phyloP scores from a whole-genome alignment of 2,888 invertebrate species.

The Sympetrum striolatum region DNA sequence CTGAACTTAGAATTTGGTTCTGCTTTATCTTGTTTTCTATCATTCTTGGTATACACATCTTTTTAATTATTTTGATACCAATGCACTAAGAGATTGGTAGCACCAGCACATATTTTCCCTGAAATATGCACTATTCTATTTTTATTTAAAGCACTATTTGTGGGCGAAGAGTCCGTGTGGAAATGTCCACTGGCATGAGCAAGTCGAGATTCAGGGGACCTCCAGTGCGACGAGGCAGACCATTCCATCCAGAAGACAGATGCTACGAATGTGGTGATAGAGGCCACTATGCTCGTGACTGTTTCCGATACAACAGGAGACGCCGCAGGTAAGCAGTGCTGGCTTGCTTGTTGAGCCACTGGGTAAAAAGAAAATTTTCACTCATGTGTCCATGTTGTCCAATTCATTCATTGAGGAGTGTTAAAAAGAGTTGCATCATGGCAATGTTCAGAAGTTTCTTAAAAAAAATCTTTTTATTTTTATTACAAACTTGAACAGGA shows the following conservation, averaged over 20 bases:
- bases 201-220: conserved; percentile 50
- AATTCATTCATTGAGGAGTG: conserved; percentile 10
- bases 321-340: conserved; percentile 58
- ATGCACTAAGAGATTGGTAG: background rate
- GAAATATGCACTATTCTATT: background rate
- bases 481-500: conserved; percentile 40
- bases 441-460: conserved; percentile 18
- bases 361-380: background rate
- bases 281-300: conserved; percentile 93
- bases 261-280: conserved; percentile 95
- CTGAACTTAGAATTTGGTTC: no score
- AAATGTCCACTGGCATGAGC: conserved; percentile 85
- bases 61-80: background rate
- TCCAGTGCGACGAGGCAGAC: conserved; percentile 64
- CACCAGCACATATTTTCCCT: background rate
- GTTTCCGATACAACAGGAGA: conserved; percentile 70
- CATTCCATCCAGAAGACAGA: conserved; percentile 88
- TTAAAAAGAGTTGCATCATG: background rate
- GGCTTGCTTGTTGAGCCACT: conserved; percentile 48
- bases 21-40: no score
- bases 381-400: conserved; percentile 24
- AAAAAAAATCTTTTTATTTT: conserved; percentile 33
- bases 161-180: conserved; percentile 88
- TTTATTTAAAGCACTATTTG: conserved; percentile 71
- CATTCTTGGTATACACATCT: no score